Evolutionary conservation across 2,888 invertebrate species (phyloP).

Genomic region (Muschampia plurimacula): DNA sequence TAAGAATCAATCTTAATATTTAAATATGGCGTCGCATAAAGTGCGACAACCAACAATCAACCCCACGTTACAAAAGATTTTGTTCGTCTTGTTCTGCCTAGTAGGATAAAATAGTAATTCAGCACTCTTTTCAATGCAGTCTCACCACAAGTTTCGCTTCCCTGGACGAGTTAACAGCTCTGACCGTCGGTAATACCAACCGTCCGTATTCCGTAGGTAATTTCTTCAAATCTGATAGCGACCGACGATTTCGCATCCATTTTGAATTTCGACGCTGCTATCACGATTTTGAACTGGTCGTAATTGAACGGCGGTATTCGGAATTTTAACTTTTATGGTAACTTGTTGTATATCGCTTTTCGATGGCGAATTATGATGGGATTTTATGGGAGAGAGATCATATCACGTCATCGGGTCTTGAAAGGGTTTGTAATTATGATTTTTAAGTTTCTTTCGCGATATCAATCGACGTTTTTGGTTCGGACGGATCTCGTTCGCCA

Average conservation of each 20-base stretch:
- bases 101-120: too few relatives aligned
- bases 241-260: slow-evolving; percentile 21
- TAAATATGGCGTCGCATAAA: too few relatives aligned
- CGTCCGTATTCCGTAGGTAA: background rate
- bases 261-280: slow-evolving; percentile 32
- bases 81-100: too few relatives aligned
- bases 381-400: slow-evolving; percentile 12
- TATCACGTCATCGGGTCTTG: slow-evolving; percentile 26
- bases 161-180: background rate
- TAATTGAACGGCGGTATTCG: slow-evolving; percentile 21
- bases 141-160: background rate
- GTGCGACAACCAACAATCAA: too few relatives aligned
- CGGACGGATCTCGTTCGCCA: background rate
- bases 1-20: too few relatives aligned
- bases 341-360: background rate
- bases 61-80: too few relatives aligned
- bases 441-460: slow-evolving; percentile 21
- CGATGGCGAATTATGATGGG: slow-evolving; percentile 13
- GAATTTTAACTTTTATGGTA: background rate
- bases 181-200: background rate
- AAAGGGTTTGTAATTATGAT: slow-evolving; percentile 23
- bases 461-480: background rate
- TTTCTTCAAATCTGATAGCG: slow-evolving; percentile 30
- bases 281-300: slow-evolving; percentile 16
- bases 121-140: background rate